phyloP scores from a whole-genome alignment of 2,888 invertebrate species.

The Sesia apiformis region DNA sequence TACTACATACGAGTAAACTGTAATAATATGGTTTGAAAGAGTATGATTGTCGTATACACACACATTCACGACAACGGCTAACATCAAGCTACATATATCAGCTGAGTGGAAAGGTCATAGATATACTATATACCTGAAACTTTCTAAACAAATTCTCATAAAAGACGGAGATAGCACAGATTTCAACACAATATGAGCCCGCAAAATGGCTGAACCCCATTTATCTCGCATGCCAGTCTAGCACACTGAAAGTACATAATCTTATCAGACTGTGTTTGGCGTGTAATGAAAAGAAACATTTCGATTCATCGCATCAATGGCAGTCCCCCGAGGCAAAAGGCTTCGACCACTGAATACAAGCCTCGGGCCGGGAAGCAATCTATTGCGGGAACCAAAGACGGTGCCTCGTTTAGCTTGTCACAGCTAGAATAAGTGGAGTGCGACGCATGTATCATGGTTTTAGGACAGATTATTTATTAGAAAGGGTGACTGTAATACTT shows the following conservation, averaged over 20 bases:
- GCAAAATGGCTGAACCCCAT: not conserved
- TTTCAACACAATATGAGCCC: not conserved
- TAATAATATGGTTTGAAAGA: too few relatives aligned
- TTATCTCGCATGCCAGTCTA: not conserved
- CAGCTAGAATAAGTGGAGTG: not conserved
- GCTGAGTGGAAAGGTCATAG: too few relatives aligned
- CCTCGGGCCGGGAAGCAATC: constrained; percentile 31
- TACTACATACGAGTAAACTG: too few relatives aligned
- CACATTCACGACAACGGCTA: too few relatives aligned
- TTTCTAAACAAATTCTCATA: not conserved
- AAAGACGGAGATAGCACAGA: not conserved
- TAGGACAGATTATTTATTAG: too few relatives aligned
- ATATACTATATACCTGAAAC: not conserved
- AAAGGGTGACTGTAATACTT: too few relatives aligned
- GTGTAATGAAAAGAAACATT: constrained; percentile 10
- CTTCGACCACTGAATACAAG: constrained; percentile 17
- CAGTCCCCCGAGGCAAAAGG: constrained; percentile 17
- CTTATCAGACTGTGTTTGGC: constrained; percentile 11
- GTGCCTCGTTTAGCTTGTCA: constrained; percentile 20
- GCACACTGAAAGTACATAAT: not conserved
- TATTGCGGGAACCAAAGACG: constrained; percentile 17
- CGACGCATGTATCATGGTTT: not conserved
- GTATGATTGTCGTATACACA: too few relatives aligned
- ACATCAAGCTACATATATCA: too few relatives aligned
- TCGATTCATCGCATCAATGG: constrained; percentile 19